Conservation (phyloP, 37 sponge, comb jelly and placozoan genomes). For the Chondrosia reniformis region DNA sequence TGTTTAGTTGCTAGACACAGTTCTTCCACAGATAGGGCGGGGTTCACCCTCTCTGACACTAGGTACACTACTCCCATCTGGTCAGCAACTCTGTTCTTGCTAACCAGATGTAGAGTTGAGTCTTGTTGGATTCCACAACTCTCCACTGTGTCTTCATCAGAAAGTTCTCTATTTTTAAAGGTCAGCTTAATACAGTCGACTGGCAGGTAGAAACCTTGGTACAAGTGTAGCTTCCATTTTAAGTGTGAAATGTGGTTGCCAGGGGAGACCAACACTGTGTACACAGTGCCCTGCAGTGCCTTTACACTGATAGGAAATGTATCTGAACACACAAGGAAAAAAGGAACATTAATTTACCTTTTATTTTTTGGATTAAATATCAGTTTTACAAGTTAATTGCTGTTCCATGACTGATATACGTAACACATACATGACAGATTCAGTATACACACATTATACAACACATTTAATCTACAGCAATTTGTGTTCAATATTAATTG, state of each 20-base stretch:
- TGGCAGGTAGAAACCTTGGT: conserved; percentile 29
- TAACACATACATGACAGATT: too few species aligned
- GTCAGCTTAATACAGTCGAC: conserved; percentile 30
- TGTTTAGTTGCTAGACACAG: too few species aligned
- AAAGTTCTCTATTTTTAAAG: conserved; percentile 2
- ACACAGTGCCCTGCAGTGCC: conserved; percentile 20
- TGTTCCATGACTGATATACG: too few species aligned
- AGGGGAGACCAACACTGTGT: conserved; percentile 22
- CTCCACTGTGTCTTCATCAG: conserved; percentile 10
- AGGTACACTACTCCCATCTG: neutral
- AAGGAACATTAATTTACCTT: too few species aligned
- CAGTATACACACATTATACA: too few species aligned
- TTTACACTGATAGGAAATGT: conserved; percentile 44
- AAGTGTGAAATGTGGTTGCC: conserved; percentile 40
- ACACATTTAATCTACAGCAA: neutral
- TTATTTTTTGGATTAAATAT: too few species aligned
- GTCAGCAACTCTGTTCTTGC: neutral
- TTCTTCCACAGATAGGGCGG: neutral
- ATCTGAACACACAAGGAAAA: conserved; percentile 8
- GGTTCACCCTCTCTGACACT: neutral
- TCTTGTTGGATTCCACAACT: conserved; percentile 9
- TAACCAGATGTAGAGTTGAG: conserved; percentile 36
- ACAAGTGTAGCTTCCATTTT: conserved; percentile 47
- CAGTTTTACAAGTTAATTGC: too few species aligned
- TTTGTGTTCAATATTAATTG: neutral